Conservation (phyloP, 1,140 invertebrate species). For the Penaeus vannamei region DNA sequence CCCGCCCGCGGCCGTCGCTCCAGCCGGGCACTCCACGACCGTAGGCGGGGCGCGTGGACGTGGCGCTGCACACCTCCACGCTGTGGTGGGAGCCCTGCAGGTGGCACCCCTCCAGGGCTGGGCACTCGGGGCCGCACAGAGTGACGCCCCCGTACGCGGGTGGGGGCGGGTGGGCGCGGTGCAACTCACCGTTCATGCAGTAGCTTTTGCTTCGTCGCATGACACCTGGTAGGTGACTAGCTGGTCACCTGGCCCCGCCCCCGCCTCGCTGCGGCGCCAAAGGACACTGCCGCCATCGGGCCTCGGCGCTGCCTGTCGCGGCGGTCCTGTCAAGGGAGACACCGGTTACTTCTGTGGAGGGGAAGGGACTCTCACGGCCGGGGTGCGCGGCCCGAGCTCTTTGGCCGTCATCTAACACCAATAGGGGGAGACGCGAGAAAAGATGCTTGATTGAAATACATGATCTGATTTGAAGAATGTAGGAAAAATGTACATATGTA, state of each 20-base stretch:
- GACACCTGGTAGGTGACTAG: not conserved
- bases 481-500: not conserved
- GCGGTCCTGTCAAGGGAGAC: not conserved
- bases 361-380: not conserved
- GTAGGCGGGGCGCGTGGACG: constrained; percentile 47
- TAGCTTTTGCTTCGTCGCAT: constrained; percentile 61
- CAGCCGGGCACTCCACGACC: constrained; percentile 62
- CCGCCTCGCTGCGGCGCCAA: constrained; percentile 10
- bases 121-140: constrained; percentile 41
- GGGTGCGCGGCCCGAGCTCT: no score
- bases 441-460: no score
- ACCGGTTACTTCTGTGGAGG: not conserved
- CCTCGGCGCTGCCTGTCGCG: not conserved
- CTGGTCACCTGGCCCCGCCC: constrained; percentile 12
- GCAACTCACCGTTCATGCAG: constrained; percentile 58
- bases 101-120: not conserved
- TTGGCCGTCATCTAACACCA: no score
- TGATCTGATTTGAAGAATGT: no score
- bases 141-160: constrained; percentile 33
- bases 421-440: no score
- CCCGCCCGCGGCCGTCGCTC: constrained; percentile 51
- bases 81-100: constrained; percentile 42
- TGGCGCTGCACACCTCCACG: constrained; percentile 55
- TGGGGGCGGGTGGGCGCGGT: constrained; percentile 30
- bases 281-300: constrained; percentile 21